phyloP scores from a whole-genome alignment of 2,888 invertebrate genomes.

The Salticus scenicus region DNA sequence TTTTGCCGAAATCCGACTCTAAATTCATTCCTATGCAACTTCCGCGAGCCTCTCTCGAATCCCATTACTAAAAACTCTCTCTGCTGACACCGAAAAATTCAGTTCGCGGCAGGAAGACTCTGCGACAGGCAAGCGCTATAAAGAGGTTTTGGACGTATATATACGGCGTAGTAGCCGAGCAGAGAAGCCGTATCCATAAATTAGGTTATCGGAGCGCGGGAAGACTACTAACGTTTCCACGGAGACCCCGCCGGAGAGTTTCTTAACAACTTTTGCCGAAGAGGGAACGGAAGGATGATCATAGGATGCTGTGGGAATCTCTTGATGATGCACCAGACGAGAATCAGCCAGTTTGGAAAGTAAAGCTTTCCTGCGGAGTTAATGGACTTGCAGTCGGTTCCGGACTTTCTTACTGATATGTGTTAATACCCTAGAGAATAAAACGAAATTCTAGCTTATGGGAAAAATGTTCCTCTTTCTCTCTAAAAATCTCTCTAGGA shows the following conservation, averaged over 20 bases:
- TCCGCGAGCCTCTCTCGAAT: neutral
- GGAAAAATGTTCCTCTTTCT: too few species aligned
- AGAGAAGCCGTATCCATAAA: neutral
- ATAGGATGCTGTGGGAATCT: neutral
- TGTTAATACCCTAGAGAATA: too few species aligned
- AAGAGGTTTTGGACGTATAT: neutral
- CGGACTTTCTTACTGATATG: too few species aligned
- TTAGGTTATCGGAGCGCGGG: neutral
- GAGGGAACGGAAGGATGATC: neutral
- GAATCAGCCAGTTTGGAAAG: neutral
- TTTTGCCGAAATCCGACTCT: neutral
- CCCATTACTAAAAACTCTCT: neutral
- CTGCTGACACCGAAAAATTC: neutral
- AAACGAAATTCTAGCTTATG: too few species aligned
- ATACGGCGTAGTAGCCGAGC: neutral
- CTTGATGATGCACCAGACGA: neutral
- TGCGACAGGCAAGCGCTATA: neutral
- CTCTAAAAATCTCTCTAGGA: too few species aligned
- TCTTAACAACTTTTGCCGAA: neutral
- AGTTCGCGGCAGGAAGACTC: too few species aligned
- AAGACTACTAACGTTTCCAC: neutral
- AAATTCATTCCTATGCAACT: neutral
- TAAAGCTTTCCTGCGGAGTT: neutral
- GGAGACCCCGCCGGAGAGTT: neutral
- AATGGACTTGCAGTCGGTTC: neutral